phyloP scores from a whole-genome alignment of 1,140 invertebrate species.

The Lordiphosa mommai region DNA sequence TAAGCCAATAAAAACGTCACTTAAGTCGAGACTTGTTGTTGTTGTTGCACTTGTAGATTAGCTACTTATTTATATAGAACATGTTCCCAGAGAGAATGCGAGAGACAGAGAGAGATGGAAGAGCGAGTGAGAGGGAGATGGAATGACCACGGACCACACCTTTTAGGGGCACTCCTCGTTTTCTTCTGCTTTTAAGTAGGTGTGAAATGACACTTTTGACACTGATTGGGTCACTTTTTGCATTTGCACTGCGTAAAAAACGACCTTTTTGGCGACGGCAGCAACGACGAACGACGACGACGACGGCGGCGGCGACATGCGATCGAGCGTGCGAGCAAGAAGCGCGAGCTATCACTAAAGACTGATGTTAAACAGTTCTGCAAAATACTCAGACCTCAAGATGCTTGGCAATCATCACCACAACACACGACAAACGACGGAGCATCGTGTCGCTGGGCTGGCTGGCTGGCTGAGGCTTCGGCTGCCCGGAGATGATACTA shows the following conservation, averaged over 20 bases:
- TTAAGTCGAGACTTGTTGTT: conserved; percentile 41
- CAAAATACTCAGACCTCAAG: conserved; percentile 65
- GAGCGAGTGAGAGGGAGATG: too few species aligned
- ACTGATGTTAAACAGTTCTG: conserved; percentile 79
- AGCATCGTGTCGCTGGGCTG: conserved; percentile 2
- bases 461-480: conserved; percentile 28
- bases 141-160: background rate
- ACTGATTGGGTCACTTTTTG: too few species aligned
- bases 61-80: conserved; percentile 14
- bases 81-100: background rate
- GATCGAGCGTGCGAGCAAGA: conserved; percentile 77
- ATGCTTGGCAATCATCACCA: conserved; percentile 62
- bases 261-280: conserved; percentile 11
- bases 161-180: too few species aligned
- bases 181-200: too few species aligned
- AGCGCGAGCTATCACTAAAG: conserved; percentile 79
- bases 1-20: conserved; percentile 73
- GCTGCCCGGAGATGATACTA: conserved; percentile 50
- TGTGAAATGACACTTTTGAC: too few species aligned
- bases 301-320: conserved; percentile 52
- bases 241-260: background rate
- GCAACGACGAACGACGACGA: conserved; percentile 27
- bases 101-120: too few species aligned
- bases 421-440: conserved; percentile 13
- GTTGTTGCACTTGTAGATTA: conserved; percentile 63